Evolutionary conservation across 2,113 vertebrate genomes (phyloP), one percentile per base, ranked within the genome.

Genomic region (Neopipo cinnamomea): DNA sequence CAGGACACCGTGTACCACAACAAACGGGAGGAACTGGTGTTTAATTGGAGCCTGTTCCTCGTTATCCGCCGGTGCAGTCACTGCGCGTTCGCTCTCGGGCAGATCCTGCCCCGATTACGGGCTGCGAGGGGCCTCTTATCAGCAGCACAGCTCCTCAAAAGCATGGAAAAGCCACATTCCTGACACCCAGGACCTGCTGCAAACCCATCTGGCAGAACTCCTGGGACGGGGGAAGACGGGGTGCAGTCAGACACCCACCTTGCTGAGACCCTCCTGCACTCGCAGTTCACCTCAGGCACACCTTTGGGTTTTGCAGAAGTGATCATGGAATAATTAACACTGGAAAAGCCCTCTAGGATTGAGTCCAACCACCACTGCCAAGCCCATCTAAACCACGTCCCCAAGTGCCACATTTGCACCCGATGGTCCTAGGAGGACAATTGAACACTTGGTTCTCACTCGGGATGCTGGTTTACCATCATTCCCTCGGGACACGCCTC

Each of bases 301-400:
- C 62, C 35, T 13, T 7, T 9, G 0, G 16, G 28, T 10, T 41
- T n/a, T 35, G 14, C 56, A n/a, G 30, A 11, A 31, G 41, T 3
- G 35, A 49, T 6, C 13, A 0, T 6, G 33, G 53, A 27, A 18
- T 14, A 4, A 0, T 4, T 4, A 8, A 16, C 4, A 44, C 1
- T 12, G 58, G 47, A 25, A 46, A 52, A 63, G 15, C 39, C 56
- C 49, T 39, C 47, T 22, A 2, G 17, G 46, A 35, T 8, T 2
- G 3, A 27, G 22, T 10, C 17, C 58, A 33, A 2, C 7, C 33
- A 17, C 14, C 13, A 1, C 17, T 21, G 22, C 55, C 55, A 23
- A 41, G 14, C 17, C 35, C 58, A 41, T 10, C 74, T 12, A 25
- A 50, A 12, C 46, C 28, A 2, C 1, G 5, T 42, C 56, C 56